Evolutionary conservation across 2,888 invertebrate species (phyloP), one percentile per base, ranked within the genome.

Genomic region (Ectropis crepuscularia): DNA sequence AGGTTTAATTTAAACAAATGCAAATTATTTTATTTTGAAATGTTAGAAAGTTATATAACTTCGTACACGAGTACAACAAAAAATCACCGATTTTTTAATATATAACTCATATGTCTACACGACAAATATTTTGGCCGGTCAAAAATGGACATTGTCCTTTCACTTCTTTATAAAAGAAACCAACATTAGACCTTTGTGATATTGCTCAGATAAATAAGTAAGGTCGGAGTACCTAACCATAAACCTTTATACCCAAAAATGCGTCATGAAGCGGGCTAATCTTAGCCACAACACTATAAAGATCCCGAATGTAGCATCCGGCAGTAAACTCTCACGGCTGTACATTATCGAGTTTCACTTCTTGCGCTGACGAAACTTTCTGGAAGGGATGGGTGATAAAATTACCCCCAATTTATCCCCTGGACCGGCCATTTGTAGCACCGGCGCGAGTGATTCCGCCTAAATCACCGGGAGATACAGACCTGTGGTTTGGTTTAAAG

Each of bases 321-420:
- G 65, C 61, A 59, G 57, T 65, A 67, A 71, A 72, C 61, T 69
- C 66, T 51, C 38, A 45, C 58, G 59, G 53, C 53, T 60, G 59
- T 65, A 68, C 70, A 70, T 77, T 76, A 77, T 78, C 74, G 75
- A 77, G 76, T 76, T 80, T 72, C 70, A 73, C 75, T 75, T 74
- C 73, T 71, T 73, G 65, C 74, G 68, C 63, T 57, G 64, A 53
- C 64, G 72, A 80, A 63, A 81, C 73, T 77, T 84, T 80, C 64
- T 65, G 68, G 75, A 79, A 77, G 74, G 83, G 80, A 76, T 74
- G 76, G 78, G 81, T 84, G 82, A 87, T 87, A 88, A 89, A 88
- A 88, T 88, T 84, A 83, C 81, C 74, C 76, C 69, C 81, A 86
- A 86, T 88, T 89, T 86, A 83, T 87, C 80, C 77, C 64, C 69